Percentiles rank a stretch among this genome's conserved stretches.
Conservation (phyloP, 2,888 invertebrate species). For the Timema cristinae region DNA sequence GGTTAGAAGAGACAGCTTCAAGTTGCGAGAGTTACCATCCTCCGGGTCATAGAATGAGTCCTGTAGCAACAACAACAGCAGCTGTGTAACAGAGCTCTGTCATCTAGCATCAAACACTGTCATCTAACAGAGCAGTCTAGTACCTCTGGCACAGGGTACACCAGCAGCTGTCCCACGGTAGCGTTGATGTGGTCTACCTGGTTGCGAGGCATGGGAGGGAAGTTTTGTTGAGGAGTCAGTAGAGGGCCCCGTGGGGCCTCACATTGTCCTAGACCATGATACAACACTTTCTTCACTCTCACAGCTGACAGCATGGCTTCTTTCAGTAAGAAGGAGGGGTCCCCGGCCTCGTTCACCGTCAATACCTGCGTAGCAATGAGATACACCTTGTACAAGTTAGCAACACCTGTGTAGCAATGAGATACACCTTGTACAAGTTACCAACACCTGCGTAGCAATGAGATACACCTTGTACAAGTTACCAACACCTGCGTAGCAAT, state of each 20-base stretch:
- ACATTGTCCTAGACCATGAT: slow-evolving; percentile 59
- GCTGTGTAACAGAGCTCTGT: too few relatives aligned
- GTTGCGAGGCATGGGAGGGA: slow-evolving; percentile 74
- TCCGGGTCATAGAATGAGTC: slow-evolving; percentile 89
- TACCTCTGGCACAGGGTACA: slow-evolving; percentile 76
- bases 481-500: too few relatives aligned
- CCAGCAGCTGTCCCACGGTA: slow-evolving; percentile 73
- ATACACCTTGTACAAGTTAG: too few relatives aligned
- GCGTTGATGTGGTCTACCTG: slow-evolving; percentile 81
- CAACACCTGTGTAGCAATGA: too few relatives aligned
- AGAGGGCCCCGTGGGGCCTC: slow-evolving; percentile 48
- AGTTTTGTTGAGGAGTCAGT: slow-evolving; percentile 57
- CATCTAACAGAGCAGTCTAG: slow-evolving; percentile 26
- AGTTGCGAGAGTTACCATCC: slow-evolving; percentile 68
- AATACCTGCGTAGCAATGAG: slow-evolving; percentile 41
- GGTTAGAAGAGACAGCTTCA: slow-evolving; percentile 69
- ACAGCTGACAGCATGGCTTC: slow-evolving; percentile 64
- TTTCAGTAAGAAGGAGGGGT: slow-evolving; percentile 56
- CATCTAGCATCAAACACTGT: too few relatives aligned
- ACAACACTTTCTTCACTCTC: slow-evolving; percentile 59
- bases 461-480: too few relatives aligned
- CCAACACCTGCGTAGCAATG: too few relatives aligned
- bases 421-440: too few relatives aligned
- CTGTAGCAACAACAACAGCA: slow-evolving; percentile 43
- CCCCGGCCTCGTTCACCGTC: slow-evolving; percentile 53